phyloP scores from a whole-genome alignment of 2,888 invertebrate genomes.

The Trissoscelio sp. region DNA sequence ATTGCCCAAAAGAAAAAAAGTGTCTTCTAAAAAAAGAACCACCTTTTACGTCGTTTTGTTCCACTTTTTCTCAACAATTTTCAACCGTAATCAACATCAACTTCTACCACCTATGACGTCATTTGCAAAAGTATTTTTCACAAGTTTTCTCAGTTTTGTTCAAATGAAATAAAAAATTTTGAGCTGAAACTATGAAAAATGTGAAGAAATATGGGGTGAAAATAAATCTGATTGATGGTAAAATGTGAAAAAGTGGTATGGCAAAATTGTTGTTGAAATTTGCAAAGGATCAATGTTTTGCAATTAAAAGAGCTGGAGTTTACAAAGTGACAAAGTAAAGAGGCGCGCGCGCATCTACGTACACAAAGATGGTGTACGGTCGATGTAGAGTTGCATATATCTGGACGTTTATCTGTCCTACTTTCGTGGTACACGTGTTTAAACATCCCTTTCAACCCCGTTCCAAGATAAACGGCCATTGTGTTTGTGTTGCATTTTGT shows the following conservation, averaged over 20 bases:
- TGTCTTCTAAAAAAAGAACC: conserved; percentile 2
- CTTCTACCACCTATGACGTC: too few species aligned
- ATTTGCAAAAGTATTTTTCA: too few species aligned
- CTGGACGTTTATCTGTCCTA: conserved; percentile 49
- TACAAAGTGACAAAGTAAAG: conserved; percentile 35
- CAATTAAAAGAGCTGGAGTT: conserved; percentile 32
- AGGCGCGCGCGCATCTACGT: conserved; percentile 42
- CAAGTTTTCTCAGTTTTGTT: too few species aligned
- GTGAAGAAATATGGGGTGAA: too few species aligned
- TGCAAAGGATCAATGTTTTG: conserved; percentile 35
- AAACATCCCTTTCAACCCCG: conserved; percentile 54
- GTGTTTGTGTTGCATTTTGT: conserved; percentile 13
- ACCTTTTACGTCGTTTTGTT: conserved; percentile 8
- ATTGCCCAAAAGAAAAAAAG: conserved; percentile 19
- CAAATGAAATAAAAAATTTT: too few species aligned
- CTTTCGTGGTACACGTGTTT: conserved; percentile 55
- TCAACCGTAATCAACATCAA: neutral
- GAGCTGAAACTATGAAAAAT: too few species aligned
- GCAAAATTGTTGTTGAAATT: neutral
- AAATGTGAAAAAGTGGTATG: too few species aligned
- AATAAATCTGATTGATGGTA: too few species aligned
- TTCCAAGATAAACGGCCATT: conserved; percentile 36
- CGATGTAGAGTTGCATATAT: conserved; percentile 39
- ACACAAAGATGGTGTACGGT: conserved; percentile 49
- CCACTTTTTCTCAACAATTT: neutral